Evolutionary conservation across 2,888 invertebrate species (phyloP).

Genomic region (Tenodera sinensis): DNA sequence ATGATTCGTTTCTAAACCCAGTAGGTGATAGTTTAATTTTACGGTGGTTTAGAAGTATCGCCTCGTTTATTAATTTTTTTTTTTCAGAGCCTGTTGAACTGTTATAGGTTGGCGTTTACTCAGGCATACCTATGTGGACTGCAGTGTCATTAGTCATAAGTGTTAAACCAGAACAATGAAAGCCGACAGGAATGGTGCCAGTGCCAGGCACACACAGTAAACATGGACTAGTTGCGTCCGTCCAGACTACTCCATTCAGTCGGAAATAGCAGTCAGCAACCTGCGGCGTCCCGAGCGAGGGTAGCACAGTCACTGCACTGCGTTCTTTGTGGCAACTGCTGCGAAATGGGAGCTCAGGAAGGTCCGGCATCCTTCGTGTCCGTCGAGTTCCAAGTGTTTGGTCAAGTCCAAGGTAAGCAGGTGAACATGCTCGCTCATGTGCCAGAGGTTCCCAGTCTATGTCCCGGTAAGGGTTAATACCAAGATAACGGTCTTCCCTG

Average conservation of each 20-base stretch:
- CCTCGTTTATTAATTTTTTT: too few species aligned
- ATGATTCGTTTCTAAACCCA: too few species aligned
- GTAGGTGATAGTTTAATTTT: too few species aligned
- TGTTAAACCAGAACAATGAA: not conserved
- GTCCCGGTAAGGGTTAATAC: too few species aligned
- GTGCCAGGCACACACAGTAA: not conserved
- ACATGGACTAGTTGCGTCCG: not conserved
- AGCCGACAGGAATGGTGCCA: not conserved
- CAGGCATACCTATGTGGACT: too few species aligned
- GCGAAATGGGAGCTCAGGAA: conserved; percentile 57
- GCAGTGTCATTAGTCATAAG: too few species aligned
- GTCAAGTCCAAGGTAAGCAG: conserved; percentile 78
- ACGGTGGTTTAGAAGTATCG: too few species aligned
- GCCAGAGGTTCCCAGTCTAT: too few species aligned
- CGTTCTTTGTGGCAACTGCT: not conserved
- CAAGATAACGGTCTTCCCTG: too few species aligned
- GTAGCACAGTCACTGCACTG: not conserved
- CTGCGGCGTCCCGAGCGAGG: not conserved
- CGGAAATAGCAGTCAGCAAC: not conserved
- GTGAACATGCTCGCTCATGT: too few species aligned
- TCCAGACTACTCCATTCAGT: not conserved
- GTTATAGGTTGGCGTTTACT: too few species aligned
- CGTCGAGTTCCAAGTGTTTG: conserved; percentile 86
- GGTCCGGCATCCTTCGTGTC: conserved; percentile 60
- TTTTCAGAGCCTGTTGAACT: too few species aligned